These are phyloP conservation scores for Toxostoma redivivum DNA, from an alignment of 2,113 vertebrate species.

Conservation along the genomic window DNA sequence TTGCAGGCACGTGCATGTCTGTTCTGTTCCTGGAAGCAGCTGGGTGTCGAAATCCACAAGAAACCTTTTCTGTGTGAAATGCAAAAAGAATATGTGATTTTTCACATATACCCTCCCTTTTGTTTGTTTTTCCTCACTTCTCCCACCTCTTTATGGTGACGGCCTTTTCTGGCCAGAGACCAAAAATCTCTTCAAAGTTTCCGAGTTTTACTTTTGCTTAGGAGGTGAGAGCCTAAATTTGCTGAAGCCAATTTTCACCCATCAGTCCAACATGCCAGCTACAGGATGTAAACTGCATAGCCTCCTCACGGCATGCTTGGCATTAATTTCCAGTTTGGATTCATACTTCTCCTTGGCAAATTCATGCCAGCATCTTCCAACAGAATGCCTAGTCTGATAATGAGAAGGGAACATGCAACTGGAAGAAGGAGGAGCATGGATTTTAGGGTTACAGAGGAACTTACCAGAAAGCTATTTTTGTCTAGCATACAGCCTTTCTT, in stretches of 20 bases:
- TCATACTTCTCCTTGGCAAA: background rate
- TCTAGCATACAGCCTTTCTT: background rate
- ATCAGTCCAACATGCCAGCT: background rate
- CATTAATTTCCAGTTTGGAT: background rate
- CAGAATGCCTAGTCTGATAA: background rate
- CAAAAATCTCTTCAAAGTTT: background rate
- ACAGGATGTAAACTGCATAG: background rate
- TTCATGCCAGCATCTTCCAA: background rate
- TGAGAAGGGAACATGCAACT: background rate
- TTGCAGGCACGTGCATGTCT: slow-evolving; percentile 67
- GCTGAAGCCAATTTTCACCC: background rate
- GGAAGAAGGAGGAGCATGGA: background rate
- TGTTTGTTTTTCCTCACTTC: slow-evolving; percentile 9
- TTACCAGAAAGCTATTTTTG: background rate
- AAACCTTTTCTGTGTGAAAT: slow-evolving; percentile 34
- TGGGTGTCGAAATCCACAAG: slow-evolving; percentile 37
- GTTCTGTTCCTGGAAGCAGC: slow-evolving; percentile 54
- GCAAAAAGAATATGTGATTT: background rate
- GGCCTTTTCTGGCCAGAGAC: background rate
- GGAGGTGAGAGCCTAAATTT: background rate
- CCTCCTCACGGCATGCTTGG: fast-evolving
- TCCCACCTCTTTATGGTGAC: background rate
- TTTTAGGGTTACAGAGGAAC: background rate
- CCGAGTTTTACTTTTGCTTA: background rate
- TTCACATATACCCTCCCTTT: background rate